A percentile compares a stretch with the other conserved stretches of the same genome.
Conservation (phyloP, 2,888 invertebrate genomes). For the Spicauda simplicius region DNA sequence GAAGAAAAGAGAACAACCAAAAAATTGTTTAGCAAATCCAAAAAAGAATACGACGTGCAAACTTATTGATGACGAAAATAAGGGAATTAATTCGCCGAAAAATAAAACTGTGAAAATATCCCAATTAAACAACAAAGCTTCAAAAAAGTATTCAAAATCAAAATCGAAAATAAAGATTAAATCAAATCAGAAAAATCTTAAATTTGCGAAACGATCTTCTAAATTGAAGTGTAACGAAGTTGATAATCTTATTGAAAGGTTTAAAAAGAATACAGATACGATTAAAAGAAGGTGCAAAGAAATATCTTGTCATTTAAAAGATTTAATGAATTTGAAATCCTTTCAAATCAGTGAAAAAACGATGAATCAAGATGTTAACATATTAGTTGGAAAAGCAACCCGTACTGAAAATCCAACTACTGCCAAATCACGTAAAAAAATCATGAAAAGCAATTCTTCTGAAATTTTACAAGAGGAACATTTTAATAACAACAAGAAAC, state of each 20-base stretch:
- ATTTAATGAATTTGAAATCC: conserved; percentile 6
- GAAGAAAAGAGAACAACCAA: conserved; percentile 36
- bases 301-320: conserved; percentile 9
- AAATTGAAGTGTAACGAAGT: conserved; percentile 14
- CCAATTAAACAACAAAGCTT: background rate
- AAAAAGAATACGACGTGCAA: background rate
- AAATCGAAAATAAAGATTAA: background rate
- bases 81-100: background rate
- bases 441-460: background rate
- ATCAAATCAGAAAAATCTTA: background rate
- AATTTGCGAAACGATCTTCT: background rate
- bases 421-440: background rate
- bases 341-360: background rate
- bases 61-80: background rate
- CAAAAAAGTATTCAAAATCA: background rate
- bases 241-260: conserved; percentile 44
- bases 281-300: conserved; percentile 48
- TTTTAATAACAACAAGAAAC: conserved; percentile 3
- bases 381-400: background rate
- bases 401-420: background rate
- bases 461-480: background rate
- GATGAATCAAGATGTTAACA: background rate
- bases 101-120: conserved; percentile 3
- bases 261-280: conserved; percentile 46
- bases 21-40: background rate